Evolutionary conservation across 30 jellyfish, hydroid and myxozoan genomes (phyloP).

Genomic region (Mastigias papua): DNA sequence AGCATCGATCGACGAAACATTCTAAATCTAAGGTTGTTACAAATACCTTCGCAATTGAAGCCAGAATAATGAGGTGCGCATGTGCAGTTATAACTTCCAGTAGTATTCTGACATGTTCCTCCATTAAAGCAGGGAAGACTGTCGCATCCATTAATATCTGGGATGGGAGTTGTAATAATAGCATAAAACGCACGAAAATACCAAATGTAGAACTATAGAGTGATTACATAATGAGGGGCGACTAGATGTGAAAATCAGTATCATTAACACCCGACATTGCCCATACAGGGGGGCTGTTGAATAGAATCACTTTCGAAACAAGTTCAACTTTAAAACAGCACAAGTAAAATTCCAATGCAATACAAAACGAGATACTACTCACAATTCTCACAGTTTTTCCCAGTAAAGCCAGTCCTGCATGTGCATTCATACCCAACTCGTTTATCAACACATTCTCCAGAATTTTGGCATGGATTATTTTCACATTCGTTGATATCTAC

Average conservation of each 20-base stretch:
- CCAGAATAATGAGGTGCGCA: neutral
- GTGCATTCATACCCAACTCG: neutral
- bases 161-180: neutral
- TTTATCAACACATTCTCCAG: neutral
- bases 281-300: too few species aligned
- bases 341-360: neutral
- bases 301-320: too few species aligned
- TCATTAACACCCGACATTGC: too few species aligned
- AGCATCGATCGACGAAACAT: too few species aligned
- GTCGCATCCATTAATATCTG: neutral
- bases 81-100: neutral
- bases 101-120: neutral
- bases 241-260: too few species aligned
- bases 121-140: neutral
- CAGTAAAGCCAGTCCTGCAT: slow-evolving; percentile 1
- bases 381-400: neutral
- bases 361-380: neutral
- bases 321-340: too few species aligned
- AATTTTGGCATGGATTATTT: neutral
- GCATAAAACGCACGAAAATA: too few species aligned
- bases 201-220: too few species aligned
- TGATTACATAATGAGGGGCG: too few species aligned
- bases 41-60: neutral
- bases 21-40: neutral
- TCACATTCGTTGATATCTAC: slow-evolving; percentile 3